Percentiles rank a stretch among this genome's conserved stretches.
phyloP scores from a whole-genome alignment of 2,797 vertebrate species.

The Furcifer pardalis region DNA sequence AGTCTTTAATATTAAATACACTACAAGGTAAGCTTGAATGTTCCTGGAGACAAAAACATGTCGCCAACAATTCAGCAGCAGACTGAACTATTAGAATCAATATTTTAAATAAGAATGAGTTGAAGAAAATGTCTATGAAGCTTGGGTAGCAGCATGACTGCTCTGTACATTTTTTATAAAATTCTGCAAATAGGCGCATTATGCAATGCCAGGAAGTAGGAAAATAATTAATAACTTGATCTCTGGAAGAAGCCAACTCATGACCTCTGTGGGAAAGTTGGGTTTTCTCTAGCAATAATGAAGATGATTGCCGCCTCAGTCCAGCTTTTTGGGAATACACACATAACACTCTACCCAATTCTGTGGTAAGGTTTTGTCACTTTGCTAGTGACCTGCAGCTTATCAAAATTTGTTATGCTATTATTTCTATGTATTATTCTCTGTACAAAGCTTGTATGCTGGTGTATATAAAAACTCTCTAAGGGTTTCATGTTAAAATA shows the following conservation, averaged over 20 bases:
- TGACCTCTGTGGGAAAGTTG: not conserved
- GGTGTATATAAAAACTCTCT: too few relatives aligned
- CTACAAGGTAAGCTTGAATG: constrained; percentile 18
- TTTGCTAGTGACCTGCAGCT: not conserved
- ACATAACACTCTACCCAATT: not conserved
- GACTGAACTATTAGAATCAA: not conserved
- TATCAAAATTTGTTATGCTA: too few relatives aligned
- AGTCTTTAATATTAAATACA: constrained; percentile 44
- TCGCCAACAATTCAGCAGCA: not conserved
- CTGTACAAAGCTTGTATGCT: too few relatives aligned
- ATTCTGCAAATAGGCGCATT: not conserved
- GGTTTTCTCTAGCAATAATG: not conserved
- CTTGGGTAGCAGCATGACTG: rapidly evolving
- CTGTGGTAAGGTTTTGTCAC: not conserved
- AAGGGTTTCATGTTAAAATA: too few relatives aligned
- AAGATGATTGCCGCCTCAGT: not conserved
- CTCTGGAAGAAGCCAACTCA: not conserved
- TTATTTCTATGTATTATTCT: too few relatives aligned
- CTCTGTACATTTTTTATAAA: not conserved
- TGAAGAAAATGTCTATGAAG: rapidly evolving
- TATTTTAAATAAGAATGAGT: not conserved
- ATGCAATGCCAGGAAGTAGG: not conserved
- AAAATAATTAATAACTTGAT: not conserved
- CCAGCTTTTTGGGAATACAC: too few relatives aligned
- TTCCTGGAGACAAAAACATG: constrained; percentile 45